Base-by-base conservation (phyloP, 23 tunicate genomes). In the Trididemnum miniatum region DNA sequence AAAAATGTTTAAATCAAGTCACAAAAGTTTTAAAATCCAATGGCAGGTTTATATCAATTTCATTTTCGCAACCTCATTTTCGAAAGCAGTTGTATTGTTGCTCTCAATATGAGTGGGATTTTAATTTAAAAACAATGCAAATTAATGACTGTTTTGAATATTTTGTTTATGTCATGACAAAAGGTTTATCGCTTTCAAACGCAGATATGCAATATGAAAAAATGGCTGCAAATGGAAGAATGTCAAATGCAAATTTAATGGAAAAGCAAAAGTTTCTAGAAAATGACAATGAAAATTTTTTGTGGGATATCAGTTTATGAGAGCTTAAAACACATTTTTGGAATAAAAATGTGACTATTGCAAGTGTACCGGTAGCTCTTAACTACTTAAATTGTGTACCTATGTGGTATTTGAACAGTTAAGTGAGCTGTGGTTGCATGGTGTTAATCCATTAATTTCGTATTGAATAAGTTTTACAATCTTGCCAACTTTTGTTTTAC, bases 21-120 rank as follows among this genome's bases (percentile, higher is more conserved):
- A n/a, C 77, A 9, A 38, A 57, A 50, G 78, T 85, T 7, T 31
- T 85, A n/a, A 65, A 50, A 28, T 30, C 67, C 15, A 60, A 80
- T 12, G 89, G 89, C 1, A 37, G 65, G 18, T 85, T 85, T 85
- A 33, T 85, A 33, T 85, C 89, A 7, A 65, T 85, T 18, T 77
- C 89, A 9, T 85, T 85, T 65, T 52, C 82, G 20, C 89, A 85
- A 65, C 89, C 89, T 0, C 77, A 59, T 49, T 85, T 85, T 65
- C 83, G 89, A 20, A 85, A 85, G 34, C 63, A 65, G 25, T 27
- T 85, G 1, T 77, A 77, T 37, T 80, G 84, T 24, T 30, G 83
- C 1, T 35, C 63, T 0, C 24, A 35, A 15, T 78, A 79, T 65
- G 25, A 52, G 1, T 85, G 89, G 89, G 50, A 44, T 50, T 71